Conservation (phyloP, 2,888 invertebrate genomes). For the Petrophora chlorosata region DNA sequence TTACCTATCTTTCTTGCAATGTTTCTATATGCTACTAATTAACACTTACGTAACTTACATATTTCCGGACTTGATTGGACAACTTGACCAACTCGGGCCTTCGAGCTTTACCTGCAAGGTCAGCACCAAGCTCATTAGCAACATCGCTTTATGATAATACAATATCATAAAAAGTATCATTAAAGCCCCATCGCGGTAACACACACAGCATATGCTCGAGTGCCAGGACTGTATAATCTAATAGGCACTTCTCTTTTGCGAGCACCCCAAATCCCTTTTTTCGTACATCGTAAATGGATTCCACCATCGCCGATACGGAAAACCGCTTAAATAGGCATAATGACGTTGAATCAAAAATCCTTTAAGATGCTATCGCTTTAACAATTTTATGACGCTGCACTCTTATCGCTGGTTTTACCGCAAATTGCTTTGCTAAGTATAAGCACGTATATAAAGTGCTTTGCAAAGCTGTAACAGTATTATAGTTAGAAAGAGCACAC, state of each 20-base stretch:
- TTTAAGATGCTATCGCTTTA: slow-evolving; percentile 48
- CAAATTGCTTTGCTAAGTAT: slow-evolving; percentile 49
- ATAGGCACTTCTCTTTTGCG: slow-evolving; percentile 55
- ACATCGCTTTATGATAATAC: slow-evolving; percentile 35
- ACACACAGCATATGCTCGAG: slow-evolving; percentile 54
- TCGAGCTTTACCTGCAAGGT: no score
- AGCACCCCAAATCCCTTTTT: slow-evolving; percentile 57
- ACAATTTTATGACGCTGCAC: slow-evolving; percentile 59
- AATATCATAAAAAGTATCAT: slow-evolving; percentile 56
- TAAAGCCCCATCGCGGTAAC: slow-evolving; percentile 55
- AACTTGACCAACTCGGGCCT: no score
- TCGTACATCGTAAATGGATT: slow-evolving; percentile 65
- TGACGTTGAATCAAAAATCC: slow-evolving; percentile 58
- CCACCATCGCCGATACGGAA: slow-evolving; percentile 54
- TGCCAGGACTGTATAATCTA: slow-evolving; percentile 51
- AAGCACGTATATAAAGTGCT: slow-evolving; percentile 43
- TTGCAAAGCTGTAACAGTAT: slow-evolving; percentile 21
- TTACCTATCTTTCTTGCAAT: no score
- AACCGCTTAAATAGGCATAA: slow-evolving; percentile 50
- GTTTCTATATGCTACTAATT: no score
- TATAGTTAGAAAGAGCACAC: slow-evolving; percentile 8
- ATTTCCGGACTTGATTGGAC: no score
- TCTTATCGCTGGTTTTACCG: slow-evolving; percentile 53
- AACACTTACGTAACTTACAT: no score
- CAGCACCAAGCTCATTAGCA: slow-evolving; percentile 41